phyloP scores from a whole-genome alignment of 2,797 vertebrate species.

The Macrochelys suwanniensis region DNA sequence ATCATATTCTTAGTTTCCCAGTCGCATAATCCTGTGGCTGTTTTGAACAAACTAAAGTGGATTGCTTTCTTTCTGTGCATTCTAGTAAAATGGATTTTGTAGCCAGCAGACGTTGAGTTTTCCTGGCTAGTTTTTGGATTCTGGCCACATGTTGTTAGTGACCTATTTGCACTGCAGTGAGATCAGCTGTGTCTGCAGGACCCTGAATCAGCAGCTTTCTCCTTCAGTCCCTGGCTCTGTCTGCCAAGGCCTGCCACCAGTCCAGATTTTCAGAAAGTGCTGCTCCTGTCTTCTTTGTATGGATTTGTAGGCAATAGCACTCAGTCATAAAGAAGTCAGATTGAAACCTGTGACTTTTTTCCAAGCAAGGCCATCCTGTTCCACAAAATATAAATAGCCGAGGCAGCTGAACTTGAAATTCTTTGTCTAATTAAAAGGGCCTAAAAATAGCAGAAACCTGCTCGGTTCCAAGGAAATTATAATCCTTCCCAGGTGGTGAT shows the following conservation, averaged over 20 bases:
- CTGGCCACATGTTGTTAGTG: slow-evolving; percentile 78
- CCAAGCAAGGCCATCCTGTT: slow-evolving; percentile 2
- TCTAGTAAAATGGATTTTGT: slow-evolving; percentile 66
- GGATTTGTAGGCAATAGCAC: not conserved
- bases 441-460: slow-evolving; percentile 59
- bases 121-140: slow-evolving; percentile 75
- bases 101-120: slow-evolving; percentile 60
- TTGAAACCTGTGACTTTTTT: slow-evolving; percentile 45
- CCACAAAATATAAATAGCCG: not conserved
- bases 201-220: slow-evolving; percentile 80
- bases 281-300: not conserved
- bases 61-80: slow-evolving; percentile 59
- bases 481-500: slow-evolving; percentile 8
- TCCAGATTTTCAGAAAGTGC: not conserved
- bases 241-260: slow-evolving; percentile 11
- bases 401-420: slow-evolving; percentile 61
- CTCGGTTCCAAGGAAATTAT: slow-evolving; percentile 50
- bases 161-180: slow-evolving; percentile 80
- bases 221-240: slow-evolving; percentile 43
- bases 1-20: slow-evolving; percentile 25
- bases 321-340: not conserved
- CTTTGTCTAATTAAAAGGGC: slow-evolving; percentile 54
- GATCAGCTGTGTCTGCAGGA: slow-evolving; percentile 71
- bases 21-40: slow-evolving; percentile 25
- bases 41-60: slow-evolving; percentile 73